phyloP scores from a whole-genome alignment of 2,888 invertebrate genomes.

The Anagyrus pseudococci region DNA sequence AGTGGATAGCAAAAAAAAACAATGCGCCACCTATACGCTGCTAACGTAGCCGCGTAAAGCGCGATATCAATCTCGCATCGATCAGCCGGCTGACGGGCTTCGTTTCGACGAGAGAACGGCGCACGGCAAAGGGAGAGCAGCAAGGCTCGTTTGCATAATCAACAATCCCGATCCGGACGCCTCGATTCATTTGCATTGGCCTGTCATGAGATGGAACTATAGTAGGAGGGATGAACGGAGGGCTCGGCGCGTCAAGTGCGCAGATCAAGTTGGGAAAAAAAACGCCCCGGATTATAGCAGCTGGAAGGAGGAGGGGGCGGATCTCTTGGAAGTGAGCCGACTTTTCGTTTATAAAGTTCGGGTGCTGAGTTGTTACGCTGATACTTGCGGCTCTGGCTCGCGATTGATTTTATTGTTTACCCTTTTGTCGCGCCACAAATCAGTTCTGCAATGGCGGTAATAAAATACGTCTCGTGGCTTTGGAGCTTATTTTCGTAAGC shows the following conservation, averaged over 20 bases:
- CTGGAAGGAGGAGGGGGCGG: no score
- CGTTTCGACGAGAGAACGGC: conserved; percentile 3
- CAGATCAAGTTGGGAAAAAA: neutral
- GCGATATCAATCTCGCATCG: conserved; percentile 25
- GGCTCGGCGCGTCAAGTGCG: conserved; percentile 16
- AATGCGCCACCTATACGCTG: neutral
- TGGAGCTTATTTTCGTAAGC: no score
- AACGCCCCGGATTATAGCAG: neutral
- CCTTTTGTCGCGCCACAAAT: no score
- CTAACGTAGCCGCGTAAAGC: conserved; percentile 4
- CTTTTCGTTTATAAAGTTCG: neutral
- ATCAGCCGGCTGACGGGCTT: conserved; percentile 4
- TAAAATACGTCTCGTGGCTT: no score
- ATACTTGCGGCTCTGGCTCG: neutral
- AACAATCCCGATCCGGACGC: conserved; percentile 17
- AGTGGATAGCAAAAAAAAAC: no score
- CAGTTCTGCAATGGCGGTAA: no score
- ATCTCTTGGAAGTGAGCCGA: no score
- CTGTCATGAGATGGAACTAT: conserved; percentile 14
- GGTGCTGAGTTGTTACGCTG: neutral
- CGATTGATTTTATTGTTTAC: neutral
- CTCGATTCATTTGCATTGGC: conserved; percentile 31
- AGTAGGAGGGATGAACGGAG: neutral
- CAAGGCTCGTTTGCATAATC: conserved; percentile 38
- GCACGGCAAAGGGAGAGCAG: neutral